A percentile compares a stretch with the other conserved stretches of the same genome.
phyloP scores from a whole-genome alignment of 2,797 vertebrate genomes.

The Tragopan temminckii region DNA sequence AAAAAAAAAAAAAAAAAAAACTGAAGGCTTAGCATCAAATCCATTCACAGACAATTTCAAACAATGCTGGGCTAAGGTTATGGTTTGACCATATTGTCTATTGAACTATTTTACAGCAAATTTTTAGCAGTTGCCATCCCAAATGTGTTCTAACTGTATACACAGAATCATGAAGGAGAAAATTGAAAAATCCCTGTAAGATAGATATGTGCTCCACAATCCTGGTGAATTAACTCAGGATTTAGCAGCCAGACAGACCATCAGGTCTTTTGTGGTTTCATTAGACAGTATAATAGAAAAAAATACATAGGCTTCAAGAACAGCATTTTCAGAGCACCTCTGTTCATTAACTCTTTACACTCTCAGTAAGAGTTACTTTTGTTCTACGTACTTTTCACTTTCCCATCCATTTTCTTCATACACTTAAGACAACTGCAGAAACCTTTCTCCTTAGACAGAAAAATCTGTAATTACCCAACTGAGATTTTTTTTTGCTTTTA shows the following conservation, averaged over 20 bases:
- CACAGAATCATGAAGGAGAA: neutral
- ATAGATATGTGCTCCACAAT: accelerated
- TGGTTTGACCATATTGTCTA: neutral
- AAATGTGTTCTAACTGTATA: accelerated
- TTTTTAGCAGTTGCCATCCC: neutral
- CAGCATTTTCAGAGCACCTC: neutral
- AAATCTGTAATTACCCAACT: neutral
- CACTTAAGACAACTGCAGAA: neutral
- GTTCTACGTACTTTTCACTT: neutral
- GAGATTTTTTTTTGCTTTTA: neutral
- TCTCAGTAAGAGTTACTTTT: neutral
- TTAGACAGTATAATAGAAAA: neutral
- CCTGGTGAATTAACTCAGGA: neutral
- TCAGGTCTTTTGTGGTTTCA: neutral
- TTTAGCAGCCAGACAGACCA: neutral
- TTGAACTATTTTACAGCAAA: neutral
- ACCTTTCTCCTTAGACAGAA: neutral
- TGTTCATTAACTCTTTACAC: neutral
- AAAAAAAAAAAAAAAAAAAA: neutral
- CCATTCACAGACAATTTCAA: neutral
- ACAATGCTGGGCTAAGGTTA: neutral
- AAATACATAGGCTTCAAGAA: neutral
- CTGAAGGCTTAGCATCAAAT: neutral
- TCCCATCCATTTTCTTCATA: neutral
- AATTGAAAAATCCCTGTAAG: neutral